Percentiles rank a stretch among this genome's conserved stretches.
phyloP scores from a whole-genome alignment of 2,113 vertebrate species.

The Misgurnus anguillicaudatus region DNA sequence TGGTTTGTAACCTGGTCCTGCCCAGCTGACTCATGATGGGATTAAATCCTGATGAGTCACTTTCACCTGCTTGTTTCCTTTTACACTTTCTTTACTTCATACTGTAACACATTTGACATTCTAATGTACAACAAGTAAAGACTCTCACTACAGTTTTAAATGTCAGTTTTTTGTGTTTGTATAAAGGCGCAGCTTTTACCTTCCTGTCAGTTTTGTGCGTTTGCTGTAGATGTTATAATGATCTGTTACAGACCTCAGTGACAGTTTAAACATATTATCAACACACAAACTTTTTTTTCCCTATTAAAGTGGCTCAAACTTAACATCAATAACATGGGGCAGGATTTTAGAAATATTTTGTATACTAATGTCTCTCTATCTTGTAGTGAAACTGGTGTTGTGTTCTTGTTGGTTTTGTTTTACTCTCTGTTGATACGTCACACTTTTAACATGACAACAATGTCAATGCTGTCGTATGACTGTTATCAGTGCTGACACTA shows the following conservation, averaged over 20 bases:
- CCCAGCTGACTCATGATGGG: constrained; percentile 26
- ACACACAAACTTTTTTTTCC: not conserved
- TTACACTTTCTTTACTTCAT: not conserved
- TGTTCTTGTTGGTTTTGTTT: not conserved
- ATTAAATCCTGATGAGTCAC: not conserved
- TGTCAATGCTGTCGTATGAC: constrained; percentile 11
- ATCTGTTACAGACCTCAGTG: not conserved
- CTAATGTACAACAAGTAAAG: not conserved
- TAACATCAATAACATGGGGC: not conserved
- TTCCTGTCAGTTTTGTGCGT: too few relatives aligned
- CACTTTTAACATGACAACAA: constrained; percentile 16
- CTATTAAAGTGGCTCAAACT: too few relatives aligned
- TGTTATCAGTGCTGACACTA: not conserved
- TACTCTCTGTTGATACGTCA: constrained; percentile 13
- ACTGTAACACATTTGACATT: not conserved
- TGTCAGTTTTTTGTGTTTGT: not conserved
- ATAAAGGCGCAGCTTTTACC: not conserved
- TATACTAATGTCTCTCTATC: not conserved
- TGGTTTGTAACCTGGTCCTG: constrained; percentile 18
- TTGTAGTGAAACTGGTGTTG: not conserved
- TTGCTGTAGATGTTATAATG: too few relatives aligned
- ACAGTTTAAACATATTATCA: not conserved
- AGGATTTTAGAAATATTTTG: not conserved
- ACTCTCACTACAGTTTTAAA: not conserved
- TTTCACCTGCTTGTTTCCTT: not conserved